Base-by-base conservation (phyloP, 2,888 invertebrate genomes). In the Thymelicus acteon region DNA sequence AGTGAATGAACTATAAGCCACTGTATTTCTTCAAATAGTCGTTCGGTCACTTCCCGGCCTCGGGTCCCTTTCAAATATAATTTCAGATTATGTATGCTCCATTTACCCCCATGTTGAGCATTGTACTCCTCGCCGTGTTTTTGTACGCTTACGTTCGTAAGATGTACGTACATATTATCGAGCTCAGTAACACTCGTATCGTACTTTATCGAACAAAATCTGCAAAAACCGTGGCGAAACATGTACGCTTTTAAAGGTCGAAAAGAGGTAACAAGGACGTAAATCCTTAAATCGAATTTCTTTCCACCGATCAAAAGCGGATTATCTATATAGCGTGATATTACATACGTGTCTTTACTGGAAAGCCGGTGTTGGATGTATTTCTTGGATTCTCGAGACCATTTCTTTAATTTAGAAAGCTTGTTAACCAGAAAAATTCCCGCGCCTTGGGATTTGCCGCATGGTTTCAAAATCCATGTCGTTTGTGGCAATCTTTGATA, bases 391-490 rank as follows among this genome's bases (percentile, higher is more conserved):
- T 98, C 98, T 37, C 97, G 95, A 0, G 97, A 97, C 97, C 97
- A 98, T 85, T 97, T 96, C 84, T 98, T 98, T 72, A 99, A 91
- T 91, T 98, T 98, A 4, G 98, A 98, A 73, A 99, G 92, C 93
- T 98, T 98, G 87, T 99, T 99, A 79, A 99, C 98, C 70, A 99
- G 94, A 87, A 98, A 98, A 82, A 99, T 99, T 52, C 99, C 99
- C n/a, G 97, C 96, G 1, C 98, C 98, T 86, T 97, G 97, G 0
- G 98, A 98, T 91, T 98, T 97, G 40, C 98, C 98, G 85, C 98
- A 98, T 0, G 99, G 99, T 86, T 99, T 99, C 97, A 99, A 98
- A 75, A 99, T 99, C 99, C 99, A 99, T 0, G 98, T 99, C 79
- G 97, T 97, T 84, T 97, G 97, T 0, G 98, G 98, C 76, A 97